Conservation (phyloP, 2,797 vertebrate species). For the Bradypodion ventrale region DNA sequence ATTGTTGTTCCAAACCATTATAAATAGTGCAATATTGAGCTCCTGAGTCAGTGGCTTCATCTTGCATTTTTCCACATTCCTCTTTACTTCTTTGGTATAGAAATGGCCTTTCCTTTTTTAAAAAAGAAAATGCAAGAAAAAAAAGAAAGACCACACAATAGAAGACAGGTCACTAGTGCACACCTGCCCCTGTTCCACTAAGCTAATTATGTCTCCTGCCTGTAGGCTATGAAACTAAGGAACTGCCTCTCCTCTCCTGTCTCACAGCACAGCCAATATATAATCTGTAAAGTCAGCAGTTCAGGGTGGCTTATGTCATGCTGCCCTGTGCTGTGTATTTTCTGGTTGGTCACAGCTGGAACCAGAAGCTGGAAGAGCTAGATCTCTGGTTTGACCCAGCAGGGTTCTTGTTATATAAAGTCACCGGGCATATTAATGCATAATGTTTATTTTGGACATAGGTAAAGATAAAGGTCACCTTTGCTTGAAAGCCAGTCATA, state of each 20-base stretch:
- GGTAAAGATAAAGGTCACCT: no score
- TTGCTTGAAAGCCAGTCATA: no score
- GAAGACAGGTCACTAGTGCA: no score
- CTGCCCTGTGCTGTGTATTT: background rate
- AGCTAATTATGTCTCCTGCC: background rate
- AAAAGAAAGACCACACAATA: background rate
- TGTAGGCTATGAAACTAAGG: background rate
- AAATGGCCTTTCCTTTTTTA: background rate
- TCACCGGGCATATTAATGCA: background rate
- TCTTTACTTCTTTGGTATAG: background rate
- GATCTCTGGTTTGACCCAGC: background rate
- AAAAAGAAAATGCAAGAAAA: no score
- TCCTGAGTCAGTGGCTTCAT: background rate
- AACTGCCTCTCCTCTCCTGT: background rate
- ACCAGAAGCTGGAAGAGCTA: background rate
- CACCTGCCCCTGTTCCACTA: background rate
- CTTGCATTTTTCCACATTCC: background rate
- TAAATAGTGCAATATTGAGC: background rate
- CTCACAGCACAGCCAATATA: background rate
- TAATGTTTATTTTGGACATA: no score
- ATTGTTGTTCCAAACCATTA: background rate
- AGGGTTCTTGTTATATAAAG: background rate
- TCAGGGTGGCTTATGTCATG: background rate
- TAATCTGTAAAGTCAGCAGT: background rate
- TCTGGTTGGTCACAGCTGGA: background rate